Conservation (phyloP, 2,797 vertebrate species). For the Buceros bicornis region DNA sequence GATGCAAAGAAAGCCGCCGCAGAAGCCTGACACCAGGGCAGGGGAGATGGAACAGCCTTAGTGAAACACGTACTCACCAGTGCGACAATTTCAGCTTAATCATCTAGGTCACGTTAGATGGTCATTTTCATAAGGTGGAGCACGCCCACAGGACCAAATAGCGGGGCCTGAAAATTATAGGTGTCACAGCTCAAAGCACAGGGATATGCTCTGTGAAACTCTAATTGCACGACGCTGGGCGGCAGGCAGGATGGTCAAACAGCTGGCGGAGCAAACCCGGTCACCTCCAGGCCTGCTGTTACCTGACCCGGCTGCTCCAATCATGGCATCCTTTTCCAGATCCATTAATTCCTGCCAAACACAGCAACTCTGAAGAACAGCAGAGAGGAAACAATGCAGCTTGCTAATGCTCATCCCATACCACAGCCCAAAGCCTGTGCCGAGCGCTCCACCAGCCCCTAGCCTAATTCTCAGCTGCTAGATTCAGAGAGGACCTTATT, state of each 20-base stretch:
- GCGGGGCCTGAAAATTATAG: background rate
- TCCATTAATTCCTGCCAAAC: conserved; percentile 37
- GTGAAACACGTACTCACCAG: background rate
- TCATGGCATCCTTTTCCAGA: background rate
- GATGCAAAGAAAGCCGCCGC: background rate
- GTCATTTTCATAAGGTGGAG: background rate
- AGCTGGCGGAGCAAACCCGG: conserved; percentile 23
- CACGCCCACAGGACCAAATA: background rate
- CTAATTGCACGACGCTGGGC: background rate
- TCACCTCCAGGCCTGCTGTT: conserved; percentile 37
- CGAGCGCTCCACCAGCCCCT: background rate
- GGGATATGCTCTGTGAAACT: background rate
- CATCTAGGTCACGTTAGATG: background rate
- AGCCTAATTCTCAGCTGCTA: background rate
- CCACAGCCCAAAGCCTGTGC: rapidly evolving
- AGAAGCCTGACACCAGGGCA: background rate
- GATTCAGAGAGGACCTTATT: background rate
- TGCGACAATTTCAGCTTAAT: background rate
- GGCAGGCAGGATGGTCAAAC: conserved; percentile 6
- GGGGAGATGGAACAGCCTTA: background rate
- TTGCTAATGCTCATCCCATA: background rate
- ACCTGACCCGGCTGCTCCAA: background rate
- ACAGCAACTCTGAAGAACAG: background rate
- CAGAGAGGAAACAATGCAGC: background rate
- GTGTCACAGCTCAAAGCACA: conserved; percentile 40